A percentile compares a stretch with the other conserved stretches of the same genome.
Conservation (phyloP, 2,797 vertebrate species). For the Chelonia mydas region DNA sequence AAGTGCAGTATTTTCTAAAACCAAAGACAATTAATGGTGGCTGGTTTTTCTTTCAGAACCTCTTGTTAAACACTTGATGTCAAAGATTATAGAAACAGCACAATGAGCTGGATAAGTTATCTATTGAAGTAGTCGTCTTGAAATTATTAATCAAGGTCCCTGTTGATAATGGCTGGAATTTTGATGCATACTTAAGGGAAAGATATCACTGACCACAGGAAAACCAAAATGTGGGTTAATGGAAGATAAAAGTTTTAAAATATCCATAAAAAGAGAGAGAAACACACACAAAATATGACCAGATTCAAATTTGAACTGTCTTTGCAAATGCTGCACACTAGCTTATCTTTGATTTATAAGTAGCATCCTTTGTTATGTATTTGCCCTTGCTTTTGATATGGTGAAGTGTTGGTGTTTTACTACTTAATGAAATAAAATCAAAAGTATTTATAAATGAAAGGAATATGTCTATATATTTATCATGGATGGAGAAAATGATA, state of each 20-base stretch:
- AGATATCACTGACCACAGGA: neutral
- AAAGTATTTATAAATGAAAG: neutral
- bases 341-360: neutral
- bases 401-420: fast-evolving
- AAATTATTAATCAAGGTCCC: constrained; percentile 7
- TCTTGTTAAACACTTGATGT: constrained; percentile 10
- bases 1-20: neutral
- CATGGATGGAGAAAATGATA: neutral
- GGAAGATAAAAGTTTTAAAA: neutral
- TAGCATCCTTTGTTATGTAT: neutral
- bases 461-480: neutral
- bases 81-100: constrained; percentile 33
- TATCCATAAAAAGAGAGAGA: neutral
- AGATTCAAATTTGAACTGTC: neutral
- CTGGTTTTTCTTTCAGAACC: constrained; percentile 1
- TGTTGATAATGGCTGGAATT: neutral
- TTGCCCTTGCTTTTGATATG: neutral
- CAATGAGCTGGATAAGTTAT: neutral
- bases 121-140: neutral
- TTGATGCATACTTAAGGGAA: neutral
- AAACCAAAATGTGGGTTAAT: neutral
- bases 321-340: neutral
- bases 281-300: neutral
- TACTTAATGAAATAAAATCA: neutral
- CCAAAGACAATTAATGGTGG: neutral